Evolutionary conservation across 2,113 vertebrate species (phyloP).

Genomic region (Turdus rufiventris): DNA sequence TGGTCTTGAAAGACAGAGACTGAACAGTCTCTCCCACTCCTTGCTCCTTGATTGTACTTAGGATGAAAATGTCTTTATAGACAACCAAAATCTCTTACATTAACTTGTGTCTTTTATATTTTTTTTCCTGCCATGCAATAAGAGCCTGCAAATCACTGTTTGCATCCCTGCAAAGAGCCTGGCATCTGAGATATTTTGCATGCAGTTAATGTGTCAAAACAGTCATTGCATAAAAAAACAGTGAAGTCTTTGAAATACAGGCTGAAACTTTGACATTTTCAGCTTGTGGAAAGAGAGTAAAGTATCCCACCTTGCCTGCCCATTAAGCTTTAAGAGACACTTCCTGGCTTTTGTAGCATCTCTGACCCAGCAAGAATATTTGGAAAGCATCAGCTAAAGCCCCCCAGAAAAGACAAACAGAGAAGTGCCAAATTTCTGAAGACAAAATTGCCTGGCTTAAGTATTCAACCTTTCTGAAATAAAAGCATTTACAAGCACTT

Average conservation of each 20-base stretch:
- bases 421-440: background rate
- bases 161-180: background rate
- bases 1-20: background rate
- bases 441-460: background rate
- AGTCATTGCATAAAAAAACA: background rate
- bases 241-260: background rate
- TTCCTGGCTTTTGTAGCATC: background rate
- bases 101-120: background rate
- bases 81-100: background rate
- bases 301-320: background rate
- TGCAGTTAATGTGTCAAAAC: background rate
- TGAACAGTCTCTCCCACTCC: background rate
- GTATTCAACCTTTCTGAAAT: background rate
- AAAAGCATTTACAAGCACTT: background rate
- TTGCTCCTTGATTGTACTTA: background rate
- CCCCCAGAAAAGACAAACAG: background rate
- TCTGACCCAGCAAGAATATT: background rate
- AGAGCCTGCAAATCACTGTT: background rate
- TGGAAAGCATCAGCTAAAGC: background rate
- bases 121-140: background rate
- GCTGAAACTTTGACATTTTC: background rate
- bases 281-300: background rate
- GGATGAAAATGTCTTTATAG: background rate
- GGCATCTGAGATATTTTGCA: background rate
- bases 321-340: background rate